Evolutionary conservation across 2,113 vertebrate species (phyloP).

Genomic region (Tachysurus vachellii): DNA sequence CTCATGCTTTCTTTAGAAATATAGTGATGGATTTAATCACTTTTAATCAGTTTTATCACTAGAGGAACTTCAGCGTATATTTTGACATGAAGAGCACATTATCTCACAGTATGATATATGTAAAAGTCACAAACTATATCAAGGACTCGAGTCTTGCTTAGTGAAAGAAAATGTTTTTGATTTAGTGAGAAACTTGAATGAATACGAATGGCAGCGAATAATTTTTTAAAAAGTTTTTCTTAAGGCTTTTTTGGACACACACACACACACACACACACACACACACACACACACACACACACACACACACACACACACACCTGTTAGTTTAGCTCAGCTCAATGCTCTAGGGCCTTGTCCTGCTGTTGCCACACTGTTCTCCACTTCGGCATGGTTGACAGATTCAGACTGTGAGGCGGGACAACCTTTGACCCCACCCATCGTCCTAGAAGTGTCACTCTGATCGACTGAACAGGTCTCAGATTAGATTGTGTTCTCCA

Average conservation of each 20-base stretch:
- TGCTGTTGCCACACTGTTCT: slow-evolving; percentile 5
- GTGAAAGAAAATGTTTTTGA: neutral
- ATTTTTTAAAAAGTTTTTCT: neutral
- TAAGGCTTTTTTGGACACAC: slow-evolving; percentile 19
- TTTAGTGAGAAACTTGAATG: neutral
- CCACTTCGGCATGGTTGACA: slow-evolving; percentile 19
- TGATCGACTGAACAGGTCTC: slow-evolving; percentile 34
- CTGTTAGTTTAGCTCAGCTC: slow-evolving; percentile 4
- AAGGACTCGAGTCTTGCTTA: neutral
- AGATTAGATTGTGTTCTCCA: slow-evolving; percentile 13
- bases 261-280: neutral
- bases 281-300: neutral
- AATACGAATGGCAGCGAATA: neutral
- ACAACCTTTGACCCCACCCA: slow-evolving; percentile 30
- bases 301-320: slow-evolving; percentile 10
- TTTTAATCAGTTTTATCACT: no score
- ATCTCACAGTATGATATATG: neutral
- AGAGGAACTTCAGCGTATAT: neutral
- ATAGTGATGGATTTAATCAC: neutral
- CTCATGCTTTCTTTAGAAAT: neutral
- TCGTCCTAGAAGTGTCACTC: slow-evolving; percentile 44
- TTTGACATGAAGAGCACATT: neutral
- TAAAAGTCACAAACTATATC: neutral
- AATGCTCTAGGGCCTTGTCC: slow-evolving; percentile 39
- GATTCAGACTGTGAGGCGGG: slow-evolving; percentile 43